phyloP scores from a whole-genome alignment of 2,113 vertebrate species.

The Alaudala cheleensis region DNA sequence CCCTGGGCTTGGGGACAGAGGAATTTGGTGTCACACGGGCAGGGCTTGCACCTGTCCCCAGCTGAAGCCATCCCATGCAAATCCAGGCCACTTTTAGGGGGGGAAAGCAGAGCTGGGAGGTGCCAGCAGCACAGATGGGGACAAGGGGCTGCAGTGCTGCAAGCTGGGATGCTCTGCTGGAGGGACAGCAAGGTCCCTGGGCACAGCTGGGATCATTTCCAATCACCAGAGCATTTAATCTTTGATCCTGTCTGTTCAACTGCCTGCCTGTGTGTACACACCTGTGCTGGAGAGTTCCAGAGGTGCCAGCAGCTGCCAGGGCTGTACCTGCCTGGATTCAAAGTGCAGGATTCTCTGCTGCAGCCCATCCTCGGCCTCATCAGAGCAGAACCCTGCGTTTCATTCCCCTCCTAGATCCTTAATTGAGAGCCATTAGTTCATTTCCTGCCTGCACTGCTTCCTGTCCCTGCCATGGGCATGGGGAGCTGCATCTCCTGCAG shows the following conservation, averaged over 20 bases:
- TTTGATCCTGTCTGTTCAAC: background rate
- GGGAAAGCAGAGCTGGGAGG: background rate
- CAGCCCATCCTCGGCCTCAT: background rate
- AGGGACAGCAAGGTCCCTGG: background rate
- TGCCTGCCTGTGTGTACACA: background rate
- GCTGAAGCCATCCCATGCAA: background rate
- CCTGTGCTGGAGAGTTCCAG: background rate
- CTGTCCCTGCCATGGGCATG: background rate
- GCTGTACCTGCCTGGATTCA: background rate
- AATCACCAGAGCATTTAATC: background rate
- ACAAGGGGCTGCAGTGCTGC: background rate
- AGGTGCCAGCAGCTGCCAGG: background rate
- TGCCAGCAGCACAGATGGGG: background rate
- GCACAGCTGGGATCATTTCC: background rate
- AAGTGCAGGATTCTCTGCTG: background rate
- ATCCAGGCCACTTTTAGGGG: background rate
- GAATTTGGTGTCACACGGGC: background rate
- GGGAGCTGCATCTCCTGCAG: background rate
- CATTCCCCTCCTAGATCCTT: background rate
- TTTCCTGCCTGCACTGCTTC: slow-evolving; percentile 6
- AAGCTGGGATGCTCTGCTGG: background rate
- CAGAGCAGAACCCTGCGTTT: background rate
- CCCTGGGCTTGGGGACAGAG: background rate
- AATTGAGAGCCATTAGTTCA: background rate
- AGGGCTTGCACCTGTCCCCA: background rate